Evolutionary conservation across 2,113 vertebrate species (phyloP), one percentile per base, ranked within the genome.

Genomic region (Aptenodytes patagonicus): DNA sequence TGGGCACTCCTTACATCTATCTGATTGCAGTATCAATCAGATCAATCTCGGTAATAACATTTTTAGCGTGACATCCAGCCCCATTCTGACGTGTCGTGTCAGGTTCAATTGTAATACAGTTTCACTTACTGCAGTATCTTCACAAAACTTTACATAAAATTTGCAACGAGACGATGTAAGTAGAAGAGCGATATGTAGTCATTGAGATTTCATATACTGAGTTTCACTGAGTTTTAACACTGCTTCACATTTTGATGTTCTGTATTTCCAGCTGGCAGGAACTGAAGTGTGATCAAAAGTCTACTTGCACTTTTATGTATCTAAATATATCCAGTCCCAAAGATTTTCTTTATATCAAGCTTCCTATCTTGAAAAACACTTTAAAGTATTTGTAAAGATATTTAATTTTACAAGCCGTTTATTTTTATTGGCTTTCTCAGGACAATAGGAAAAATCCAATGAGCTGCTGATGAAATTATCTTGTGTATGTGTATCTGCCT

Each of bases 181-280:
- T 34, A 22, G 88, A 75, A 34, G 79, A 90, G 65, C 70, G 73
- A 10, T 91, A 36, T 68, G 47, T 90, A 93, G 20, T 51, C 57
- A 19, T 9, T 64, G 91, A 66, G 60, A 52, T 90, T 73, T 60
- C 86, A 71, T 87, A 16, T 40, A 55, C 60, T 42, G 70, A 64
- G 19, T 91, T 91, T 70, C 57, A 34, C 65, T 15, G 79, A 72
- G 52, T 93, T 94, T 89, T 86, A 95, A 72, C 51, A 49, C 66
- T 69, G 54, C 66, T 90, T 88, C 76, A 38, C 62, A 72, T 94
- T 94, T 89, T 75, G 36, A 54, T 92, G 71, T 89, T 95, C 94
- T 89, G 32, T n/a, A 18, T 92, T 96, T 94, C 95, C 92, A 96
- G 79, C 92, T 97, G 92, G 96, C 92, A 92, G 86, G 83, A 92